phyloP scores from a whole-genome alignment of 2,888 invertebrate genomes.

The Ophioninae sp. region DNA sequence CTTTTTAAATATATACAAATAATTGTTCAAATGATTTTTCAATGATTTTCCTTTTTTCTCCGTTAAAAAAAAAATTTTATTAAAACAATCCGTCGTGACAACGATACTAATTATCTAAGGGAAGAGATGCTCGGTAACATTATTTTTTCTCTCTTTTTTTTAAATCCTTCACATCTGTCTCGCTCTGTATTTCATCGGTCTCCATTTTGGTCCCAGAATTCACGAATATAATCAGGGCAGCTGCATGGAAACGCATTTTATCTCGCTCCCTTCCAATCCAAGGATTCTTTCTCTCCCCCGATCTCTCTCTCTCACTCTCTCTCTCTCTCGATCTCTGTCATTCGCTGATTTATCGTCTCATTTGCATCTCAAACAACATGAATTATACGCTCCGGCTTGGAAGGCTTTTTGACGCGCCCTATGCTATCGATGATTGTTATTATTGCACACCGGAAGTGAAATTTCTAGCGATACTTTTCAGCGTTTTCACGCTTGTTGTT shows the following conservation, averaged over 20 bases:
- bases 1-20: too few relatives aligned
- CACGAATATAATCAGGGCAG: slow-evolving; percentile 61
- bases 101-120: background rate
- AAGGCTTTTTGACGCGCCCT: slow-evolving; percentile 26
- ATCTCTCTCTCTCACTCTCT: slow-evolving; percentile 44
- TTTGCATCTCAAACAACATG: slow-evolving; percentile 71
- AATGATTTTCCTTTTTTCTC: background rate
- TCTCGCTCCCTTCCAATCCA: slow-evolving; percentile 37
- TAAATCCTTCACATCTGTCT: slow-evolving; percentile 34
- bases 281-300: slow-evolving; percentile 23
- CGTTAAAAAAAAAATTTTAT: background rate
- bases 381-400: slow-evolving; percentile 37
- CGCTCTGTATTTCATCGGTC: slow-evolving; percentile 47
- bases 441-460: slow-evolving; percentile 25
- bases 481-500: slow-evolving; percentile 12
- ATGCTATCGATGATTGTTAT: slow-evolving; percentile 34
- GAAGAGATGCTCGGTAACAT: slow-evolving; percentile 1
- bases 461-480: background rate
- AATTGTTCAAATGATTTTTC: too few relatives aligned
- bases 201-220: slow-evolving; percentile 50
- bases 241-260: slow-evolving; percentile 43
- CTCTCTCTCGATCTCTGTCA: slow-evolving; percentile 64
- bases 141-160: slow-evolving; percentile 36
- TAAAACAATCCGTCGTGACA: background rate
- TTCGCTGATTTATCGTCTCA: slow-evolving; percentile 79